Evolutionary conservation across 2,888 invertebrate species (phyloP), one percentile per base, ranked within the genome.

Genomic region (Elaeidobius kamerunicus): DNA sequence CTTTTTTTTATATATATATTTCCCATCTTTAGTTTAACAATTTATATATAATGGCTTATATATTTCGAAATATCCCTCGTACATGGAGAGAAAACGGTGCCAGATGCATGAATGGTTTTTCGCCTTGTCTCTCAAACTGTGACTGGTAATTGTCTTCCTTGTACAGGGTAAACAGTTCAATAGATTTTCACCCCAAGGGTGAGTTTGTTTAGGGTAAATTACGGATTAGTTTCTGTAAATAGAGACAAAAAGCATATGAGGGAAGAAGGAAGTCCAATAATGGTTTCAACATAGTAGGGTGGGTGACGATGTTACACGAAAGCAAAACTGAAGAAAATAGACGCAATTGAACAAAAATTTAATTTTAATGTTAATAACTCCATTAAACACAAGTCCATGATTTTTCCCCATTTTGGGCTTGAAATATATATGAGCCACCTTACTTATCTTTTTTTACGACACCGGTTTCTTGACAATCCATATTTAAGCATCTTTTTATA

Each of bases 91-190:
- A 12, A 12, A 12, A 12, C 9, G 35, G 41, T 55, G 55, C 46
- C 55, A 55, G 45, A 51, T 55, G 50, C 50, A 51, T n/a, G n/a
- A n/a, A 18, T 50, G 51, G 38, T 36, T 23, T 44, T 50, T 55
- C 38, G 23, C 41, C 42, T 55, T 32, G 23, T 36, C 42, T 38
- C 20, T 41, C 42, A 27, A 28, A 50, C 42, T 47, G 50, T 47
- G 47, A 55, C 55, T 46, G 46, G 55, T 55, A 55, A 46, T 45
- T 42, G 55, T 46, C 46, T n/a, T n/a, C 28, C 12, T 28, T 36
- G 39, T 32, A 49, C n/a, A n/a, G n/a, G 35, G 41, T 35, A 42
- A 49, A 49, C 49, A 49, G 49, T 49, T 32, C 48, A 35, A 53
- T 48, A 48, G 43, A 45, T 39, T 48, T 52, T 53, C 34, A 23